phyloP scores from a whole-genome alignment of 2,113 vertebrate species.

The Athene noctua region DNA sequence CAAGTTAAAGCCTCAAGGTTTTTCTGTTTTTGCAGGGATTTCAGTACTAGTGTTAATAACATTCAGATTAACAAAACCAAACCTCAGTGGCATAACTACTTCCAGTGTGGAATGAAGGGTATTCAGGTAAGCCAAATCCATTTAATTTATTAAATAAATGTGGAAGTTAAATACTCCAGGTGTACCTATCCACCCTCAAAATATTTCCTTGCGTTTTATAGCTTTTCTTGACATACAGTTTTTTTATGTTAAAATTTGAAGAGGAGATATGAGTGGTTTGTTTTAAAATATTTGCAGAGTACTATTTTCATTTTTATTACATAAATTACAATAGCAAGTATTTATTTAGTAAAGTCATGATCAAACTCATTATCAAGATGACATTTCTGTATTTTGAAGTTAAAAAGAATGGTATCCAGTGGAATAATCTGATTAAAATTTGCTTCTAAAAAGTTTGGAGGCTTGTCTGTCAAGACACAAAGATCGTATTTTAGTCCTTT shows the following conservation, averaged over 20 bases:
- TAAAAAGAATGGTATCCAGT: neutral
- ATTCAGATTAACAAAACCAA: slow-evolving; percentile 87
- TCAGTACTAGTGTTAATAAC: slow-evolving; percentile 75
- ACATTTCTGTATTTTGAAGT: neutral
- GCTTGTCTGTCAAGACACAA: neutral
- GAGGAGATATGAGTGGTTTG: neutral
- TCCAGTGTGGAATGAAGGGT: slow-evolving; percentile 96
- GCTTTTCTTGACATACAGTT: neutral
- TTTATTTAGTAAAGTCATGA: neutral
- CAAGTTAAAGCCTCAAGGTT: neutral
- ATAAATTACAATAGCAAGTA: neutral
- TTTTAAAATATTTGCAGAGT: neutral
- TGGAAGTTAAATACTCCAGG: neutral
- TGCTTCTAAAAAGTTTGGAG: neutral
- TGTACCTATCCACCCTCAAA: neutral
- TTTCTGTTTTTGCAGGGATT: slow-evolving; percentile 84
- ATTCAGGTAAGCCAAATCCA: slow-evolving; percentile 84
- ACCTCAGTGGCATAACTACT: slow-evolving; percentile 94
- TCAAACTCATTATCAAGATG: neutral
- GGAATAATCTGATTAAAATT: neutral
- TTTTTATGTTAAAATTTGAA: neutral
- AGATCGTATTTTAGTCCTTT: neutral
- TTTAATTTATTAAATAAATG: neutral
- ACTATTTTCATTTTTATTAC: neutral
- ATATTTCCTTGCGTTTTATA: neutral